Evolutionary conservation across 2,797 vertebrate species (phyloP).

Genomic region (Xiphorhynchus erythropygius): DNA sequence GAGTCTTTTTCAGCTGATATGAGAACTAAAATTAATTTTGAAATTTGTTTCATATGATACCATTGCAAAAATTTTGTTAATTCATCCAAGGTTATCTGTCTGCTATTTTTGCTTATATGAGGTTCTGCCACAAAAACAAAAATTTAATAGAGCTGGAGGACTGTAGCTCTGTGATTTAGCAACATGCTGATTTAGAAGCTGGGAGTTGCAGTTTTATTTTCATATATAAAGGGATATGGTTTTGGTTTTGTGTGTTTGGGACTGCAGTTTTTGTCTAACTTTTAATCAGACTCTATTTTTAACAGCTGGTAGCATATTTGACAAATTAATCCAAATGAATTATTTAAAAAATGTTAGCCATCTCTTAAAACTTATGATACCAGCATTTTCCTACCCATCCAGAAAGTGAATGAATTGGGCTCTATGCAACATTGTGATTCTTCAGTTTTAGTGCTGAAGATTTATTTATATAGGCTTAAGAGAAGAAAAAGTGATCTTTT

Average conservation of each 20-base stretch:
- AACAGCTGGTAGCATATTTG: not conserved
- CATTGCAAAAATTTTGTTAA: not conserved
- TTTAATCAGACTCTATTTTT: not conserved
- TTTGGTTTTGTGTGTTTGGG: not conserved
- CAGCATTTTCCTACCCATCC: not conserved
- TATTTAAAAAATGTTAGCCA: not conserved
- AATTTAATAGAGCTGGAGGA: not conserved
- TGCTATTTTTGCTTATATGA: not conserved
- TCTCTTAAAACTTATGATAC: not conserved
- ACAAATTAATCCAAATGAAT: not conserved
- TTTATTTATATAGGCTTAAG: not conserved
- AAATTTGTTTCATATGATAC: not conserved
- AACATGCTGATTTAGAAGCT: not conserved
- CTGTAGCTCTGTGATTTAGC: not conserved
- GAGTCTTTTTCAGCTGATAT: not conserved
- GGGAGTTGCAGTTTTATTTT: not conserved
- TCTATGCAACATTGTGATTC: not conserved
- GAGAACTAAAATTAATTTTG: not conserved
- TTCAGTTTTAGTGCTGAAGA: not conserved
- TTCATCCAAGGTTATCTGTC: not conserved
- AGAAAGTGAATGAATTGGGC: not conserved
- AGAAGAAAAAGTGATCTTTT: not conserved
- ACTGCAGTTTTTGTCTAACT: not conserved
- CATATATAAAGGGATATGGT: not conserved
- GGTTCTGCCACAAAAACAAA: not conserved